A percentile compares a stretch with the other conserved stretches of the same genome.
These are phyloP conservation scores for Hippasteria phrygiana DNA, from an alignment of 53 echinoderm and acorn worm genomes.

Conservation along the genomic window DNA sequence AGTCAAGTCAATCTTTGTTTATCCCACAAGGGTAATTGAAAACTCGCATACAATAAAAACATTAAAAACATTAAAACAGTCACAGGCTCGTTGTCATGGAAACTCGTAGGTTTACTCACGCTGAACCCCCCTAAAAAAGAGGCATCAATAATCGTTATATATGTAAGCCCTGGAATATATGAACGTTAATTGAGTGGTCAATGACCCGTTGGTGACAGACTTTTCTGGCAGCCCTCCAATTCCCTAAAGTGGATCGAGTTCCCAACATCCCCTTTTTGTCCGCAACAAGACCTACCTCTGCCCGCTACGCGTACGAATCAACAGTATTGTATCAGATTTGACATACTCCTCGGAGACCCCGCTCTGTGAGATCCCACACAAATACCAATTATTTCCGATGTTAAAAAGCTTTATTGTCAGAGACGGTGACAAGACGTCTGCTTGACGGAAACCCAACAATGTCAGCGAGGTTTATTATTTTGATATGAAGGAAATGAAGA, in stretches of 20 bases:
- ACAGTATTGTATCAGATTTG: background rate
- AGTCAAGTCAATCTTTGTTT: too few relatives aligned
- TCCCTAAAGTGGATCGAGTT: background rate
- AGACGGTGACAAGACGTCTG: background rate
- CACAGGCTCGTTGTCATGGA: background rate
- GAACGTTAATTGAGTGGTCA: constrained; percentile 1
- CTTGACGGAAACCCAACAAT: background rate
- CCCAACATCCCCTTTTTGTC: background rate
- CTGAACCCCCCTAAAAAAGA: background rate
- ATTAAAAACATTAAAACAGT: too few relatives aligned
- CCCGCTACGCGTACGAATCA: background rate
- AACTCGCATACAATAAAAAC: too few relatives aligned
- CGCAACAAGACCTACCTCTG: background rate
- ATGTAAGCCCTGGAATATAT: background rate
- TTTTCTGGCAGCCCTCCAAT: background rate
- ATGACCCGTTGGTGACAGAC: background rate
- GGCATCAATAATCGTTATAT: background rate
- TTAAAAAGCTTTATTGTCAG: background rate
- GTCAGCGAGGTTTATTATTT: background rate
- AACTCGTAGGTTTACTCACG: background rate
- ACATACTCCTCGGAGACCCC: background rate
- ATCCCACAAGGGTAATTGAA: too few relatives aligned
- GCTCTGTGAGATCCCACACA: background rate
- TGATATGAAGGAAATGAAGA: background rate
- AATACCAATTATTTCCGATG: background rate